Percentiles rank a stretch among this genome's conserved stretches.
Conservation (phyloP, 1,140 invertebrate species). For the Teleopsis dalmanni region DNA sequence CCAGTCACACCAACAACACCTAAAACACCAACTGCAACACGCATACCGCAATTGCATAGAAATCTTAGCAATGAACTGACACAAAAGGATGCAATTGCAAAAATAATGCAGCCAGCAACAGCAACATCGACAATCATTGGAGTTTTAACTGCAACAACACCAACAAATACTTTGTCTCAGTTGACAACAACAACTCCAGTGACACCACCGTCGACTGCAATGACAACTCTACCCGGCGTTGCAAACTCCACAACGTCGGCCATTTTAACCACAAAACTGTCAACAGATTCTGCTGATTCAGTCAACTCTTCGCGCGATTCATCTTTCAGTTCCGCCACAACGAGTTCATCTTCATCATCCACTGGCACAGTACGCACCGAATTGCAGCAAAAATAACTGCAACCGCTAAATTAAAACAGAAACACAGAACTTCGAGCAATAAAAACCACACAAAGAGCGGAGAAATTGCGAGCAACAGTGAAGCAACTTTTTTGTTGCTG, state of each 20-base stretch:
- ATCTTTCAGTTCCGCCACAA: neutral
- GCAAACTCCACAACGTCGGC: neutral
- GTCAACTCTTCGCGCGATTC: slow-evolving; percentile 17
- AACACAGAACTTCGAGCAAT: too few species aligned
- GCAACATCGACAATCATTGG: slow-evolving; percentile 4
- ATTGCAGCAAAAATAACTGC: slow-evolving; percentile 30
- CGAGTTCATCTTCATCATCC: slow-evolving; percentile 30
- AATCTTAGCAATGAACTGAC: too few species aligned
- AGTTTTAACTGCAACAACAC: slow-evolving; percentile 8
- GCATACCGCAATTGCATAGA: slow-evolving; percentile 29
- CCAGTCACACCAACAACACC: neutral
- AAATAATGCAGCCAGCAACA: slow-evolving; percentile 15
- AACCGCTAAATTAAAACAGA: too few species aligned
- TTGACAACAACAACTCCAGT: slow-evolving; percentile 1
- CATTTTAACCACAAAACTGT: slow-evolving; percentile 13
- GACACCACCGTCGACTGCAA: slow-evolving; percentile 6
- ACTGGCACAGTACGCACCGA: slow-evolving; percentile 41
- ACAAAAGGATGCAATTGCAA: slow-evolving; percentile 11
- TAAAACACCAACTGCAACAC: slow-evolving; percentile 10
- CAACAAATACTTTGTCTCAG: neutral
- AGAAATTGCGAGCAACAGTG: too few species aligned
- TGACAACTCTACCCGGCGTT: slow-evolving; percentile 1
- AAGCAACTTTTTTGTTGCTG: too few species aligned
- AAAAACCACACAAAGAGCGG: too few species aligned
- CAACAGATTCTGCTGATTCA: slow-evolving; percentile 25